Evolutionary conservation across 1,140 invertebrate species (phyloP).

Genomic region (Augochlora pura): DNA sequence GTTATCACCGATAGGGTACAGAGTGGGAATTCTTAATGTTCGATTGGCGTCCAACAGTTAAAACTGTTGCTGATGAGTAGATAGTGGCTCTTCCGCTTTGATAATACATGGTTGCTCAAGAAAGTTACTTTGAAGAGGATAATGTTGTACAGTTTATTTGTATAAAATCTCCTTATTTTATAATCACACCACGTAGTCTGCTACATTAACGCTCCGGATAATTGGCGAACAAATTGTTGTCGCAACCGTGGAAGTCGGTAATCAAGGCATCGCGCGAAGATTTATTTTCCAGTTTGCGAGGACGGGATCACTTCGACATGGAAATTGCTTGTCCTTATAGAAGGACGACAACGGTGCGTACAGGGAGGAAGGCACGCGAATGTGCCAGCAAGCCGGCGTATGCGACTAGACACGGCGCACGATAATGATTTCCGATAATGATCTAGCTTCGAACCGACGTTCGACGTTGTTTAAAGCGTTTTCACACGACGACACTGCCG

Average conservation of each 20-base stretch:
- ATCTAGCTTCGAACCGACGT: conserved; percentile 25
- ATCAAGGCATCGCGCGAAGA: conserved; percentile 7
- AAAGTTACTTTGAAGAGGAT: no score
- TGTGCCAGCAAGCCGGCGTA: neutral
- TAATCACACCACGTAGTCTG: no score
- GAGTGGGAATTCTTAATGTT: no score
- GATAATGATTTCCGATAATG: conserved; percentile 36
- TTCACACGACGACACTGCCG: conserved; percentile 64
- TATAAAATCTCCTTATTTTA: no score
- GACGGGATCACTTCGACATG: neutral
- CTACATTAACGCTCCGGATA: no score
- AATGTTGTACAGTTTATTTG: no score
- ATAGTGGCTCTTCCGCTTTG: no score
- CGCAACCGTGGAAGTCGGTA: neutral
- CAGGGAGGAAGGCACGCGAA: neutral
- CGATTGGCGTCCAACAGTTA: no score
- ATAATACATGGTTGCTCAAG: no score
- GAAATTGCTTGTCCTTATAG: neutral
- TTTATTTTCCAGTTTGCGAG: neutral
- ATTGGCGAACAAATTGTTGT: neutral
- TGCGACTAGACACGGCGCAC: neutral
- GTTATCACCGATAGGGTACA: no score
- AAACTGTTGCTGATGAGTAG: no score
- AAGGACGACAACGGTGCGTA: neutral
- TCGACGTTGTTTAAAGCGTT: conserved; percentile 68